phyloP scores from a whole-genome alignment of 2,797 vertebrate genomes.

The Huso huso region DNA sequence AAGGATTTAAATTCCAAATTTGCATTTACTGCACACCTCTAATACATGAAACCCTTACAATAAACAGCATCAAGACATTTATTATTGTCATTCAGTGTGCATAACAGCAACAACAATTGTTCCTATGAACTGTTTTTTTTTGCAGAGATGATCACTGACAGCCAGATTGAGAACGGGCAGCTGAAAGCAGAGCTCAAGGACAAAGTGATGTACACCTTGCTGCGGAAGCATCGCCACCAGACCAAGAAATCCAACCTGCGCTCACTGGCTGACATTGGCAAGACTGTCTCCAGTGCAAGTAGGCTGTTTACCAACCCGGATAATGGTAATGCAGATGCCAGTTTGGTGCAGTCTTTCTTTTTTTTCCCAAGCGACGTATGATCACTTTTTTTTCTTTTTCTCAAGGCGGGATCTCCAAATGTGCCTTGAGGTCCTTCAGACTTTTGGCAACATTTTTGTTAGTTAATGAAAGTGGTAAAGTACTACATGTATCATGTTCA shows the following conservation, averaged over 20 bases:
- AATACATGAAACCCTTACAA: too few species aligned
- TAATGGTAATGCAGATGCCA: conserved; percentile 85
- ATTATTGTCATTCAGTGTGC: too few species aligned
- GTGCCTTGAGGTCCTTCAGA: too few species aligned
- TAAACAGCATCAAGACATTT: too few species aligned
- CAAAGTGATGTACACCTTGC: conserved; percentile 89
- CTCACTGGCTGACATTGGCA: conserved; percentile 92
- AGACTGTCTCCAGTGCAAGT: conserved; percentile 98
- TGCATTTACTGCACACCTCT: too few species aligned
- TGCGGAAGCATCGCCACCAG: conserved; percentile 92
- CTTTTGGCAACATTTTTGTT: too few species aligned
- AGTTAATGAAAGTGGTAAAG: too few species aligned
- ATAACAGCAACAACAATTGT: too few species aligned
- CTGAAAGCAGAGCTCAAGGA: conserved; percentile 86
- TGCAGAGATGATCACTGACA: conserved; percentile 85
- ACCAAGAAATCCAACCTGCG: conserved; percentile 98
- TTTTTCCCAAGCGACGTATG: conserved; percentile 8
- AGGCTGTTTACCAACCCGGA: conserved; percentile 95
- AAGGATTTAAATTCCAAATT: too few species aligned
- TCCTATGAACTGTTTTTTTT: not conserved
- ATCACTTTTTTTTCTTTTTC: not conserved
- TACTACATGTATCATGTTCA: too few species aligned
- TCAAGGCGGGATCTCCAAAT: not conserved
- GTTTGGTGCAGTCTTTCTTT: conserved; percentile 60
- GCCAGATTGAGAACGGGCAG: conserved; percentile 84